A percentile compares a stretch with the other conserved stretches of the same genome.
phyloP scores from a whole-genome alignment of 1,140 invertebrate species.

The Homalodisca vitripennis region DNA sequence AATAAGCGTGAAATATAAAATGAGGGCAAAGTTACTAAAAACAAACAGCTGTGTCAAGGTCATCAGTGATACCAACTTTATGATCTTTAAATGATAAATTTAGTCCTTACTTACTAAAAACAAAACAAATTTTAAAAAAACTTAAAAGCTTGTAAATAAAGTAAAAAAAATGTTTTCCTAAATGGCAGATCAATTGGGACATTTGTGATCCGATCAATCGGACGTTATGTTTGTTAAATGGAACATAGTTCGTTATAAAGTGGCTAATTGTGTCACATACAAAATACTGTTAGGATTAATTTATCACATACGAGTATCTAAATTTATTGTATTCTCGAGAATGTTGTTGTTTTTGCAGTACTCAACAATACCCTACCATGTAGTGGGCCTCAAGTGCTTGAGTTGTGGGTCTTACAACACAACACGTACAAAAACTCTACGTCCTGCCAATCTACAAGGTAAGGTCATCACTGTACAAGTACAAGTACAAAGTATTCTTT shows the following conservation, averaged over 20 bases:
- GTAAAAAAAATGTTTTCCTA: not conserved
- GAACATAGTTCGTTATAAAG: not conserved
- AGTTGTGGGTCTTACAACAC: constrained; percentile 87
- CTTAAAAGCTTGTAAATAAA: too few relatives aligned
- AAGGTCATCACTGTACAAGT: too few relatives aligned
- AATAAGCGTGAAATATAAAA: too few relatives aligned
- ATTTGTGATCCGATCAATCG: not conserved
- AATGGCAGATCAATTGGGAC: not conserved
- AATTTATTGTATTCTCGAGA: constrained; percentile 35
- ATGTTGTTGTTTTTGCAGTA: constrained; percentile 55
- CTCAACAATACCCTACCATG: constrained; percentile 77
- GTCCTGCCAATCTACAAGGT: too few relatives aligned
- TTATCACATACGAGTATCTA: not conserved
- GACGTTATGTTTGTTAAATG: not conserved
- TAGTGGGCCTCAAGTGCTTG: constrained; percentile 79
- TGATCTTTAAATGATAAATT: too few relatives aligned
- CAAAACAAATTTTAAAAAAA: too few relatives aligned
- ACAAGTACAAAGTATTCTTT: too few relatives aligned
- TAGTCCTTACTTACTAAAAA: too few relatives aligned
- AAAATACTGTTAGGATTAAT: not conserved
- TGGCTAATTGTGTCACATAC: not conserved
- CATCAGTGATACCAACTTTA: too few relatives aligned
- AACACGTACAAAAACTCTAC: constrained; percentile 54
- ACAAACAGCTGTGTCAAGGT: too few relatives aligned
- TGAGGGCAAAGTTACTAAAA: too few relatives aligned